Evolutionary conservation across 2,797 vertebrate species (phyloP).

Genomic region (Lutjanus argentimaculatus): DNA sequence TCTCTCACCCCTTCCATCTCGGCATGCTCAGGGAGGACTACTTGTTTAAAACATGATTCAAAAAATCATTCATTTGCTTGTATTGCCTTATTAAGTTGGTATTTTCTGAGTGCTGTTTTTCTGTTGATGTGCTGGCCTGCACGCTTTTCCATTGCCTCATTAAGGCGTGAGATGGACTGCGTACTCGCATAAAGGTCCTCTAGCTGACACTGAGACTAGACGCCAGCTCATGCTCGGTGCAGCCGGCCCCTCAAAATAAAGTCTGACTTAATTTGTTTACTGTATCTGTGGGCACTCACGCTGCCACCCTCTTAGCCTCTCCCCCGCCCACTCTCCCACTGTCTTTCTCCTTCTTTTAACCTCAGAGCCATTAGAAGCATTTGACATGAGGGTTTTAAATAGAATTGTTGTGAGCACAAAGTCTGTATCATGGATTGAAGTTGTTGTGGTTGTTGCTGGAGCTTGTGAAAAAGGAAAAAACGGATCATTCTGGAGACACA

Average conservation of each 20-base stretch:
- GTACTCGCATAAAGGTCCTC: conserved; percentile 74
- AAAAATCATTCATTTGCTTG: conserved; percentile 82
- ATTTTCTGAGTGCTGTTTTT: conserved; percentile 74
- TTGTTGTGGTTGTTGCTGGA: conserved; percentile 51
- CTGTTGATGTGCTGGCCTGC: conserved; percentile 67
- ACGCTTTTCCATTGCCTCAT: conserved; percentile 80
- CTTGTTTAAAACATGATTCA: conserved; percentile 81
- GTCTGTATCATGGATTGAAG: conserved; percentile 46
- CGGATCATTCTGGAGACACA: conserved; percentile 28
- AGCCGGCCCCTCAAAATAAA: conserved; percentile 81
- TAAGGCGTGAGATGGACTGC: conserved; percentile 78
- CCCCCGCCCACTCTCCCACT: conserved; percentile 56
- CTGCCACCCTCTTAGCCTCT: conserved; percentile 59
- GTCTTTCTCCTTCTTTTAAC: conserved; percentile 74
- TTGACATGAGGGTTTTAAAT: conserved; percentile 78
- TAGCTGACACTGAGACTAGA: conserved; percentile 80
- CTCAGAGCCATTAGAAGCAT: conserved; percentile 72
- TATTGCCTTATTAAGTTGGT: conserved; percentile 81
- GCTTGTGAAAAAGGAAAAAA: conserved; percentile 27
- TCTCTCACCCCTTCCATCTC: conserved; percentile 74
- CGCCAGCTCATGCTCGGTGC: conserved; percentile 78
- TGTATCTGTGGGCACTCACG: conserved; percentile 77
- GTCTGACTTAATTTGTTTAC: conserved; percentile 87
- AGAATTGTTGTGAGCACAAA: conserved; percentile 68
- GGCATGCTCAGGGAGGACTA: conserved; percentile 72